Evolutionary conservation across 2,888 invertebrate species (phyloP).

Genomic region (Heteromurus nitidus): DNA sequence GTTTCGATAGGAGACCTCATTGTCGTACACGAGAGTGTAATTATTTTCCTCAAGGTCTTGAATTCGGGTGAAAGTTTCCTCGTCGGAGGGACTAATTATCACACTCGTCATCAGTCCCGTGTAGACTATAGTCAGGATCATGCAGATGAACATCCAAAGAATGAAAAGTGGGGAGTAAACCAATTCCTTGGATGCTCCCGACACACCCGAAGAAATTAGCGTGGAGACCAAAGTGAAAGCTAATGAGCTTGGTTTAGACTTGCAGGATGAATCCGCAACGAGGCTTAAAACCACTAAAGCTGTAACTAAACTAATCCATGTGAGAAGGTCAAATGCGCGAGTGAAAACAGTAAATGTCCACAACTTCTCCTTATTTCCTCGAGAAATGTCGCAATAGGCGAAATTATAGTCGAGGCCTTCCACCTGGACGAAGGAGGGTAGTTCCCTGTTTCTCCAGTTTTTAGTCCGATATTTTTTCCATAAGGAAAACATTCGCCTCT

Average conservation of each 20-base stretch:
- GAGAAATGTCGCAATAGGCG: not conserved
- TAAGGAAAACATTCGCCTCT: not conserved
- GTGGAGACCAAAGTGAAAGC: not conserved
- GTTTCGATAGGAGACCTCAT: too few species aligned
- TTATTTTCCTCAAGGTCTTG: not conserved
- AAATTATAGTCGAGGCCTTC: not conserved
- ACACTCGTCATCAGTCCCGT: not conserved
- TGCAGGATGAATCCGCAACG: not conserved
- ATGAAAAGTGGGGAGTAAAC: not conserved
- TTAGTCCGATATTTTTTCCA: not conserved
- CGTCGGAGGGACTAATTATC: not conserved
- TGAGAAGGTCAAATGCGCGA: not conserved
- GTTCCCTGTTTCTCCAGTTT: not conserved
- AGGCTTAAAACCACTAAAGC: not conserved
- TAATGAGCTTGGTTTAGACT: too few species aligned
- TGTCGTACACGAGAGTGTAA: not conserved
- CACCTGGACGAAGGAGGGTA: not conserved
- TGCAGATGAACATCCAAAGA: constrained; percentile 2
- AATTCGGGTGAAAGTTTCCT: not conserved
- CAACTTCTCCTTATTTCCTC: not conserved
- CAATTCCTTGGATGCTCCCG: too few species aligned
- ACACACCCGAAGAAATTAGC: not conserved
- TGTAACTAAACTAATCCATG: not conserved
- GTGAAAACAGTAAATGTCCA: not conserved
- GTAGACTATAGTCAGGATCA: not conserved